phyloP scores from a whole-genome alignment of 2,797 vertebrate species.

The Aplochiton taeniatus region DNA sequence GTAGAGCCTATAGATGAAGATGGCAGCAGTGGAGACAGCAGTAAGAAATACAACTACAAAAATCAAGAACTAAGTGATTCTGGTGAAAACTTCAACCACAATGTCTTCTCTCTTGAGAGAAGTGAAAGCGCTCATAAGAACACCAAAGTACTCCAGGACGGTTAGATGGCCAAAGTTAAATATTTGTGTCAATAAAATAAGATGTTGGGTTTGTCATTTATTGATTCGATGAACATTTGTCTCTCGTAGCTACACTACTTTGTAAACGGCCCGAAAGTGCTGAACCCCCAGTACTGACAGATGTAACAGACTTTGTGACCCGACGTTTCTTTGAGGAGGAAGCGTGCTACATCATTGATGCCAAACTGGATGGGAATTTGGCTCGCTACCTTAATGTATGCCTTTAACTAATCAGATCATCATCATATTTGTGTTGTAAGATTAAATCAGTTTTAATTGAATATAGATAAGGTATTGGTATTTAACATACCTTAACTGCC shows the following conservation, averaged over 20 bases:
- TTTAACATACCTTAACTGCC: not conserved
- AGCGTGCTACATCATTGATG: constrained; percentile 85
- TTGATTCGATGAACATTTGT: not conserved
- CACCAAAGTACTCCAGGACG: constrained; percentile 74
- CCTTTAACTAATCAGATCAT: not conserved
- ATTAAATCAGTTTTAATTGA: not conserved
- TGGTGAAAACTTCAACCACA: not conserved
- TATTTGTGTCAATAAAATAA: not conserved
- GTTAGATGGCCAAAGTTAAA: constrained; percentile 23
- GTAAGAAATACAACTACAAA: constrained; percentile 48
- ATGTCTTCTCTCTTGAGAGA: constrained; percentile 69
- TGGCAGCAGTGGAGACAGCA: constrained; percentile 55
- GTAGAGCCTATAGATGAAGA: constrained; percentile 31
- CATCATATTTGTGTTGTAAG: not conserved
- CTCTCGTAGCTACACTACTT: constrained; percentile 9
- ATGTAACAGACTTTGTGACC: not conserved
- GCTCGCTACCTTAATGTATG: constrained; percentile 86
- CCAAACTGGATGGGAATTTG: constrained; percentile 84
- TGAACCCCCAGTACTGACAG: not conserved
- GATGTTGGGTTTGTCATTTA: not conserved
- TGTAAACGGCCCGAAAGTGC: not conserved
- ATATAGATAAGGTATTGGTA: not conserved
- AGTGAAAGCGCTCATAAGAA: constrained; percentile 81
- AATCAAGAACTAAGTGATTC: constrained; percentile 63
- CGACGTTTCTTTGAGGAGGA: constrained; percentile 82